Conservation (phyloP, 2,797 vertebrate species). For the Podarcis lilfordi region DNA sequence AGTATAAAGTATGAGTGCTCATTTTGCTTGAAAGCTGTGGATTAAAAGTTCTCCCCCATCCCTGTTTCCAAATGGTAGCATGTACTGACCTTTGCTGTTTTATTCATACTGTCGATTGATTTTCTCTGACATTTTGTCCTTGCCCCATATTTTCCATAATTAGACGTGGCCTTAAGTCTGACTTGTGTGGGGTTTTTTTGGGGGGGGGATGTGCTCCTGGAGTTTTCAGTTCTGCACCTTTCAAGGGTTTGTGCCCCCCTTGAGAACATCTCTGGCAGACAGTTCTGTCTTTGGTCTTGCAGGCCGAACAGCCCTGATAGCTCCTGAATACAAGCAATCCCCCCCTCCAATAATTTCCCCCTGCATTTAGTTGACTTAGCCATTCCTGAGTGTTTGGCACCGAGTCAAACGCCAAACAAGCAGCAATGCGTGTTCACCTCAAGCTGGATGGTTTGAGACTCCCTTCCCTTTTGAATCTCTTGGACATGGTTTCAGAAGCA, state of each 20-base stretch:
- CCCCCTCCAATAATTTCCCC: not conserved
- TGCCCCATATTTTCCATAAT: not conserved
- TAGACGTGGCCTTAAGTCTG: not conserved
- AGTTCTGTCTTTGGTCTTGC: not conserved
- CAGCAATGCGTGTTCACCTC: constrained; percentile 2
- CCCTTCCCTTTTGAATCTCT: constrained; percentile 8
- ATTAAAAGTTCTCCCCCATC: too few species aligned
- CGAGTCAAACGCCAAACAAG: not conserved
- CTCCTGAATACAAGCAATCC: not conserved
- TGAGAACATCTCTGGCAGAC: not conserved
- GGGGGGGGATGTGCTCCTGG: not conserved
- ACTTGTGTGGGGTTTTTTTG: not conserved
- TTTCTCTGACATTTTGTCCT: not conserved
- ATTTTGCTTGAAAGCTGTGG: too few species aligned
- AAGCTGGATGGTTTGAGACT: not conserved
- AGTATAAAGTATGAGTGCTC: too few species aligned
- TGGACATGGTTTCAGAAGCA: constrained; percentile 12
- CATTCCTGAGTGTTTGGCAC: not conserved
- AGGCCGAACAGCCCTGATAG: too few species aligned
- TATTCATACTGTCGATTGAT: not conserved
- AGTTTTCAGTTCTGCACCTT: not conserved
- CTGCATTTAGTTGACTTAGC: not conserved
- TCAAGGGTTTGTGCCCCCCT: not conserved
- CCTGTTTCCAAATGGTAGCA: not conserved
- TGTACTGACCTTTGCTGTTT: too few species aligned